These are phyloP conservation scores for Tupaia chinensis DNA, from an alignment of 2,113 vertebrate species.

Conservation along the genomic window DNA sequence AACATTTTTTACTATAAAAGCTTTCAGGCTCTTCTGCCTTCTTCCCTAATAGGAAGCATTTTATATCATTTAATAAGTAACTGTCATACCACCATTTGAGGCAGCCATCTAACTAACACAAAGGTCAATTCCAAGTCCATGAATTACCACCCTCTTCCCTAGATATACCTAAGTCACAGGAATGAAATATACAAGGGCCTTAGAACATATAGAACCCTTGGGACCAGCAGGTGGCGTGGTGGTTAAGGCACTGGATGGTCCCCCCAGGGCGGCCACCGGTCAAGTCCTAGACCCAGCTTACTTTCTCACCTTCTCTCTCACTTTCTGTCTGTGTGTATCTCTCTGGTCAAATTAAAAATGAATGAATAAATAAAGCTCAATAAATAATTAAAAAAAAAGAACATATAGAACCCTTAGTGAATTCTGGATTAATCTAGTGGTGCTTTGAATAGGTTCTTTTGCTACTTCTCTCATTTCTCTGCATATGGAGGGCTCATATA, in stretches of 20 bases:
- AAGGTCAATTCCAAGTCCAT: constrained; percentile 39
- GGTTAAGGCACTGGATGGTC: no score
- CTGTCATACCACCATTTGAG: background rate
- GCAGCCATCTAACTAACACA: constrained; percentile 6
- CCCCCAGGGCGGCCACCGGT: no score
- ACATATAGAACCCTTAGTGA: background rate
- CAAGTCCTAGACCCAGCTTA: no score
- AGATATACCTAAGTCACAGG: background rate
- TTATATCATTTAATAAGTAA: constrained; percentile 5
- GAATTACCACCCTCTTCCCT: background rate
- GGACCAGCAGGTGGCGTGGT: no score
- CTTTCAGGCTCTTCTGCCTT: background rate
- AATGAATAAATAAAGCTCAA: no score
- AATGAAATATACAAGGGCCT: background rate
- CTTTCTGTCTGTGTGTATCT: no score
- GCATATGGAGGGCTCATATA: fast-evolving
- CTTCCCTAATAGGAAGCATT: constrained; percentile 12
- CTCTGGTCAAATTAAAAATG: no score
- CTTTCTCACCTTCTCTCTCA: no score
- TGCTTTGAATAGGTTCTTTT: constrained; percentile 6
- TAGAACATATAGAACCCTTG: no score
- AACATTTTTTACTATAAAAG: constrained; percentile 24
- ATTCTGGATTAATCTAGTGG: background rate
- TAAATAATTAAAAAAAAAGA: background rate
- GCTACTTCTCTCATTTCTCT: background rate